These are phyloP conservation scores for Edolisoma coerulescens DNA, from an alignment of 2,113 vertebrate genomes.

Conservation along the genomic window DNA sequence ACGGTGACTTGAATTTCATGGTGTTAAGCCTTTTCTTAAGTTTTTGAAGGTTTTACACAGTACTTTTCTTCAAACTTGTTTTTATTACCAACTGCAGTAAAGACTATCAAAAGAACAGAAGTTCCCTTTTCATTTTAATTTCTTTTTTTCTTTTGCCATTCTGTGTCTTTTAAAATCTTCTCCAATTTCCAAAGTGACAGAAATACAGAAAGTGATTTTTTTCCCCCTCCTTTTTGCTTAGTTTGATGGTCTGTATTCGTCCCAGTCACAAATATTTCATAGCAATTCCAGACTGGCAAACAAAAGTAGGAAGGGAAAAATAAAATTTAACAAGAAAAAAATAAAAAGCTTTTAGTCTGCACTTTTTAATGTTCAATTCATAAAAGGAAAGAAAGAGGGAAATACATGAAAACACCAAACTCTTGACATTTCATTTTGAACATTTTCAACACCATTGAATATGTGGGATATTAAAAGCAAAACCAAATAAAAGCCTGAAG, in stretches of 20 bases:
- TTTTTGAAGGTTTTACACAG: neutral
- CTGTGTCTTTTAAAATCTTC: neutral
- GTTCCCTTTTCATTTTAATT: neutral
- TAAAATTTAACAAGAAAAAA: neutral
- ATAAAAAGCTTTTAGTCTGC: neutral
- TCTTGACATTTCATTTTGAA: neutral
- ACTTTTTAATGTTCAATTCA: neutral
- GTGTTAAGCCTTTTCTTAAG: neutral
- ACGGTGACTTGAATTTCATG: neutral
- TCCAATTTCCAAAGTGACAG: neutral
- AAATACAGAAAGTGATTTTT: neutral
- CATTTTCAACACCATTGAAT: neutral
- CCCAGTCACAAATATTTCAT: neutral
- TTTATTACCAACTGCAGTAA: neutral
- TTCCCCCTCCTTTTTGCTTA: neutral
- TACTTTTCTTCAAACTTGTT: neutral
- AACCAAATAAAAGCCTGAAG: neutral
- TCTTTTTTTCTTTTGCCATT: neutral
- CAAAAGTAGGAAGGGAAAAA: neutral
- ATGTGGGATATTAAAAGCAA: neutral
- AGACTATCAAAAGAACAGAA: neutral
- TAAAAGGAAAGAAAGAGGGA: neutral
- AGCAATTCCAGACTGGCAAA: neutral
- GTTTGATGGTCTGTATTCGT: neutral
- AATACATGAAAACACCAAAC: neutral